phyloP scores from a whole-genome alignment of 1,140 invertebrate genomes.

The Cryptotermes secundus region DNA sequence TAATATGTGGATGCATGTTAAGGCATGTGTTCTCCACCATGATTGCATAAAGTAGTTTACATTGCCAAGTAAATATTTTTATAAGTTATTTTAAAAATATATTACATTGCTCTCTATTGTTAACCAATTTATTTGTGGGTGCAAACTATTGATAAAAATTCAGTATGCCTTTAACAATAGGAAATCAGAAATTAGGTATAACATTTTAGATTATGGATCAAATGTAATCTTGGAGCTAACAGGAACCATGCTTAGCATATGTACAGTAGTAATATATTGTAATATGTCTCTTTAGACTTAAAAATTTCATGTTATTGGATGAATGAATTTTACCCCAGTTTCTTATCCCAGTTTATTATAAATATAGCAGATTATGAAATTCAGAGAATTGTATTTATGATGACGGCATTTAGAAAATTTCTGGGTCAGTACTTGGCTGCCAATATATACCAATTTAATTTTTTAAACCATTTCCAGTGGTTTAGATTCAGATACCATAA shows the following conservation, averaged over 20 bases:
- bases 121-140: background rate
- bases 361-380: background rate
- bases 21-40: background rate
- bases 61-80: background rate
- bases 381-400: background rate
- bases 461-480: too few species aligned
- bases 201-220: background rate
- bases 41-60: background rate
- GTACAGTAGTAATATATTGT: background rate
- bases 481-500: too few species aligned
- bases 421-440: too few species aligned
- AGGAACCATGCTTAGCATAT: background rate
- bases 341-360: background rate
- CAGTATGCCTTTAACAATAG: background rate
- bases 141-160: background rate
- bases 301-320: background rate
- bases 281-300: background rate
- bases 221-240: background rate
- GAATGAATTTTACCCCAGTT: background rate
- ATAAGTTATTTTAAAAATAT: background rate
- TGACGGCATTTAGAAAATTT: too few species aligned
- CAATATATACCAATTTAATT: too few species aligned
- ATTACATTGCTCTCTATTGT: background rate
- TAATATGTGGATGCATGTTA: background rate
- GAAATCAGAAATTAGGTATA: background rate